Conservation (phyloP, 1,140 invertebrate genomes). For the Lordiphosa clarofinis region DNA sequence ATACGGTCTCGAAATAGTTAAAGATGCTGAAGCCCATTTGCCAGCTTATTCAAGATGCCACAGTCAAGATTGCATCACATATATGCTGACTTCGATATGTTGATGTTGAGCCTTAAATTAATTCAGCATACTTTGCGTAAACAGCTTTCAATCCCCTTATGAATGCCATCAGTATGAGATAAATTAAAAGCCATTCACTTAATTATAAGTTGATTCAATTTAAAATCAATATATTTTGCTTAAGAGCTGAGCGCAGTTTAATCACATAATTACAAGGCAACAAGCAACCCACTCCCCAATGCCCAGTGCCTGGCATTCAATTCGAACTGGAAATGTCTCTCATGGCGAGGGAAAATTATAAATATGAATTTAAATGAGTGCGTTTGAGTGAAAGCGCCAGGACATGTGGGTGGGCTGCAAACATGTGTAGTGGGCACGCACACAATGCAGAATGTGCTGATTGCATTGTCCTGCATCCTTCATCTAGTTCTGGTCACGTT, state of each 20-base stretch:
- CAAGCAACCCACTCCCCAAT: constrained; percentile 1
- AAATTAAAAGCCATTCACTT: constrained; percentile 15
- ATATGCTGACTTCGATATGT: too few species aligned
- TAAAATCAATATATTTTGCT: constrained; percentile 29
- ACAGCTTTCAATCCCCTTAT: constrained; percentile 3
- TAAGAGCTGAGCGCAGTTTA: constrained; percentile 29
- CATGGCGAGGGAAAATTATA: constrained; percentile 7
- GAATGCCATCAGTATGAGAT: neutral
- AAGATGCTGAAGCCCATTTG: too few species aligned
- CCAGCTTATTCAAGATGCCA: too few species aligned
- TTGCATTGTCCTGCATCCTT: constrained; percentile 6
- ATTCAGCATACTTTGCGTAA: too few species aligned
- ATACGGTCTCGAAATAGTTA: too few species aligned
- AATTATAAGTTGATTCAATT: constrained; percentile 37
- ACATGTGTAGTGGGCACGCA: constrained; percentile 32
- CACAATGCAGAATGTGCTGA: constrained; percentile 12
- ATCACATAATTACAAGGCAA: constrained; percentile 41
- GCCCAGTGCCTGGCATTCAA: neutral
- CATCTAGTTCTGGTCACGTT: constrained; percentile 48
- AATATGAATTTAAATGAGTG: constrained; percentile 40
- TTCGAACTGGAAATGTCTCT: constrained; percentile 17
- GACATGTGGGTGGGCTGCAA: constrained; percentile 6
- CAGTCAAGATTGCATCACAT: too few species aligned
- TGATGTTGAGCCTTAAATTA: too few species aligned
- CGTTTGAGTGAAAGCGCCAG: constrained; percentile 15